Evolutionary conservation across 2,113 vertebrate species (phyloP), one percentile per base, ranked within the genome.

Genomic region (Edolisoma coerulescens): DNA sequence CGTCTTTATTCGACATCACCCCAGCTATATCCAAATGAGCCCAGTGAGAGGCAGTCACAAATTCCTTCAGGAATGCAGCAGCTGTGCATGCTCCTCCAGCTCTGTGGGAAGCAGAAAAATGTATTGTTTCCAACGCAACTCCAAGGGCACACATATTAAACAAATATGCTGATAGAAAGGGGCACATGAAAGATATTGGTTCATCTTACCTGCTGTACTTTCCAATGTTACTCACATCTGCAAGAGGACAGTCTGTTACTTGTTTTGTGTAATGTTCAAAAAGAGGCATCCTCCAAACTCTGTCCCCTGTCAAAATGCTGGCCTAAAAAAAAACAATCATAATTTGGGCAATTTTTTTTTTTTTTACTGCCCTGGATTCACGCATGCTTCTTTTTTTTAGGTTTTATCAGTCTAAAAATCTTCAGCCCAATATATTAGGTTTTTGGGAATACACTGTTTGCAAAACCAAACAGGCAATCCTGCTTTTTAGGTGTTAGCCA

Each of bases 211-310:
- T 98, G 89, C 99, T 99, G 91, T 99, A 99, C 93, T 99, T 99
- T 37, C 99, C 99, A 30, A 99, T 33, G 96, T 99, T 99, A 96
- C 99, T 99, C 83, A 99, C 88, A 96, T 99, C 99, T n/a, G 99
- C 99, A 84, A 99, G 98, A 45, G 98, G 98, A 89, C 98, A 98
- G 42, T 99, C 99, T 50, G 98, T 98, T 64, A 99, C 97, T 96
- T 99, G 99, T 95, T 95, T 98, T 78, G 98, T 99, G 91, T 99
- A 99, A 95, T 99, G 99, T 56, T 99, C 98, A 96, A 99, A 99
- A 83, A 99, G 98, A 81, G 99, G 99, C 99, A 99, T 99, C 90
- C 99, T 98, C 99, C 99, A 99, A 64, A 99, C 98, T 79, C 99
- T 97, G 97, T 99, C 99, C 54, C 99, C 99, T 8, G 99, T 99